Base-by-base conservation (phyloP, 2,113 vertebrate genomes). In the Hippocampus mohnikei region DNA sequence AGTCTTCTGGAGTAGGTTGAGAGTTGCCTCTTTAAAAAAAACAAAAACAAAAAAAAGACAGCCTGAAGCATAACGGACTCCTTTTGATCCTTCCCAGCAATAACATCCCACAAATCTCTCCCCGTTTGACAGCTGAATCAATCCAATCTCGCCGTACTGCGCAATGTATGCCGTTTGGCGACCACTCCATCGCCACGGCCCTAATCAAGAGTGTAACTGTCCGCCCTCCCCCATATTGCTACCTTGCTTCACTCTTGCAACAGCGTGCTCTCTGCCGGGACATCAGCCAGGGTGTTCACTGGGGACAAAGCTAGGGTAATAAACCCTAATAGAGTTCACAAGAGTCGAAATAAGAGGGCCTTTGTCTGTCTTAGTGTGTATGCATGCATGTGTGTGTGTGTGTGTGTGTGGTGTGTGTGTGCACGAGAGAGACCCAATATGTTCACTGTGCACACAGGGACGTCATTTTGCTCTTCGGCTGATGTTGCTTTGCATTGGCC, bases 271-370 rank as follows among this genome's bases (percentile, higher is more conserved):
- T 74, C 71, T 72, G 74, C 77, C 79, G 71, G 52, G 79, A 64
- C 70, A 74, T 64, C 74, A 72, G 62, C 70, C 81, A 83, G 79
- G 78, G 1, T 83, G 82, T 73, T 83, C 78, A 78, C 82, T 55
- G 44, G 80, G 81, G 80, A 86, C 82, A 85, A 84, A 78, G 76
- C 77, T 70, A 70, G 72, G 73, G 82, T 81, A 85, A 81, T 83
- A 86, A 87, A 89, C 78, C 69, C 78, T 88, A 86, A 90, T 80
- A 72, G 82, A 82, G 85, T 87, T 88, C 77, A 85, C 75, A 72
- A 76, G 77, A 77, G 81, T 83, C 80, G 76, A 82, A 81, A 86
- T 85, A 87, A 87, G 81, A 78, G 73, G 77, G 65, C 75, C 85
- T 85, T 85, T 90, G 84, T 90, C 75, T 72, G 72, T 70, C 25